phyloP scores from a whole-genome alignment of 2,797 vertebrate species.

The Rhinogobio ventralis region DNA sequence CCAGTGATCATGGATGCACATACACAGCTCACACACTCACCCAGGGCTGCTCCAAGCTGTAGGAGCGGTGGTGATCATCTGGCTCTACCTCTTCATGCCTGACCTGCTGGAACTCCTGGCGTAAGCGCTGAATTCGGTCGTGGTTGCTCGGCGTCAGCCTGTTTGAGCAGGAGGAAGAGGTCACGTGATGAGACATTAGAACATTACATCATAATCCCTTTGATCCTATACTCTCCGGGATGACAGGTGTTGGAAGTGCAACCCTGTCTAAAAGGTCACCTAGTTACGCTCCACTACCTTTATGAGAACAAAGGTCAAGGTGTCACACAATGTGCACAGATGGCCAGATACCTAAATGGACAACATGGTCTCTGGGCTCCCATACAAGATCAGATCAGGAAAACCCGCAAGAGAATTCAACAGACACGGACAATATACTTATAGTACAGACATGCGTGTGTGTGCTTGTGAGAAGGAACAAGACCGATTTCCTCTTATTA shows the following conservation, averaged over 20 bases:
- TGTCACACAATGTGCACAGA: conserved; percentile 43
- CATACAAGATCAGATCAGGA: conserved; percentile 5
- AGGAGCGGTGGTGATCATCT: conserved; percentile 86
- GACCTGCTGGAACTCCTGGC: conserved; percentile 95
- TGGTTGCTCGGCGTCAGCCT: conserved; percentile 93
- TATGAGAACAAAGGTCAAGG: conserved; percentile 43
- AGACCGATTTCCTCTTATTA: conserved; percentile 43
- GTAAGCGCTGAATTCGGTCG: conserved; percentile 95
- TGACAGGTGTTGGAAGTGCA: conserved; percentile 30
- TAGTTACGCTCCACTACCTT: conserved; percentile 23
- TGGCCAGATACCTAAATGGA: conserved; percentile 30
- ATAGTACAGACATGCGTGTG: background rate
- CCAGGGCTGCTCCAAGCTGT: conserved; percentile 95
- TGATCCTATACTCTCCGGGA: conserved; percentile 22
- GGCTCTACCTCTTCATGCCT: conserved; percentile 86
- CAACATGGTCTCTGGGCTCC: background rate
- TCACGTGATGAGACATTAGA: conserved; percentile 25
- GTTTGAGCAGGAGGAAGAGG: conserved; percentile 74
- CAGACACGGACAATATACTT: background rate
- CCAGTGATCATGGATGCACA: background rate
- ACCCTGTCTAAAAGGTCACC: conserved; percentile 26
- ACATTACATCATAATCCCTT: conserved; percentile 38
- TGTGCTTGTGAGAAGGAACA: background rate
- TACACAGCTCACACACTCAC: conserved; percentile 79
- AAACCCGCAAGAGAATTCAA: background rate